Evolutionary conservation across 2,113 vertebrate genomes (phyloP).

Genomic region (Engraulis encrasicolus): DNA sequence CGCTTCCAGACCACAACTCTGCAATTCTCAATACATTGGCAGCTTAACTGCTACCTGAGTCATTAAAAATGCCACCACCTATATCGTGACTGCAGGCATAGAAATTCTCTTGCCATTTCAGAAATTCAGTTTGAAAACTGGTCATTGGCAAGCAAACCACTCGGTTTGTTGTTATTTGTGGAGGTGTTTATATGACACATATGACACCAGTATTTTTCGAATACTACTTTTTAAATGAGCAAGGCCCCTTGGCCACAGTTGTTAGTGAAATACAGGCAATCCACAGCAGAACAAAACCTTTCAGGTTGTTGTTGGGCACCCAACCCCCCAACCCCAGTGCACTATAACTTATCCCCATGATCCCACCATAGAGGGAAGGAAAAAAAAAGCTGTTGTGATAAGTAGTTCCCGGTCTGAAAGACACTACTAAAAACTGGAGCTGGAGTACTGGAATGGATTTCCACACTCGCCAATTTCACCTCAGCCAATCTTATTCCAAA

Average conservation of each 20-base stretch:
- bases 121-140: too few species aligned
- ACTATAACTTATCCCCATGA: slow-evolving; percentile 70
- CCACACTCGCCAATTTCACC: not conserved
- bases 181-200: not conserved
- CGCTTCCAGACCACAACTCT: too few species aligned
- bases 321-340: slow-evolving; percentile 65
- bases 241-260: not conserved
- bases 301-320: slow-evolving; percentile 53
- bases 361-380: slow-evolving; percentile 67
- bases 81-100: too few species aligned
- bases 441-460: slow-evolving; percentile 45
- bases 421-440: slow-evolving; percentile 63
- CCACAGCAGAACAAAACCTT: slow-evolving; percentile 56
- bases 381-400: slow-evolving; percentile 71
- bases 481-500: not conserved
- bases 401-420: slow-evolving; percentile 72
- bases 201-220: not conserved
- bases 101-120: too few species aligned
- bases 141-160: not conserved
- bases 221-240: not conserved
- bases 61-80: too few species aligned
- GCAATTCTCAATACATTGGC: too few species aligned
- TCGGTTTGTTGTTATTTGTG: not conserved
- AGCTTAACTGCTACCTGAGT: too few species aligned
- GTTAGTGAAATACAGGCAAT: slow-evolving; percentile 30